Evolutionary conservation across 2,797 vertebrate species (phyloP).

Genomic region (Paguma larvata): DNA sequence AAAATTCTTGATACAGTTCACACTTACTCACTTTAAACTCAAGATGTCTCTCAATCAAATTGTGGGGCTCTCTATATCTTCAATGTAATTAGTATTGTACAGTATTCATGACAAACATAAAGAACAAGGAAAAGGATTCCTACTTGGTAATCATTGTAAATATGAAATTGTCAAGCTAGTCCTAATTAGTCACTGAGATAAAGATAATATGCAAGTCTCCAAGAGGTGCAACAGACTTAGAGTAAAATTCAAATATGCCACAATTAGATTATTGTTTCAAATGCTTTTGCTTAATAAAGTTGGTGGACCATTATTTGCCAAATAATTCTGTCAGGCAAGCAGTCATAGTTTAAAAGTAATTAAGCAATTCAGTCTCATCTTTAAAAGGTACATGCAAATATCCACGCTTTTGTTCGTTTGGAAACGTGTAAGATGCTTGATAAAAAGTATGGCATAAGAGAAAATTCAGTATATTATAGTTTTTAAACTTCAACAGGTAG

Average conservation of each 20-base stretch:
- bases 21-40: slow-evolving; percentile 66
- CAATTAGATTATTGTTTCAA: slow-evolving; percentile 74
- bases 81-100: slow-evolving; percentile 60
- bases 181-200: slow-evolving; percentile 78
- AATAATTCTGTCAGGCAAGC: slow-evolving; percentile 67
- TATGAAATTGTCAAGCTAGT: slow-evolving; percentile 71
- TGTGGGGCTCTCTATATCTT: slow-evolving; percentile 69
- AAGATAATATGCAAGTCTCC: slow-evolving; percentile 61
- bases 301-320: slow-evolving; percentile 74
- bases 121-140: slow-evolving; percentile 71
- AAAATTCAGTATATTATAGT: slow-evolving; percentile 12
- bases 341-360: slow-evolving; percentile 77
- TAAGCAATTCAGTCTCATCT: slow-evolving; percentile 70
- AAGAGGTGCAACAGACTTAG: slow-evolving; percentile 63
- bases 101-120: slow-evolving; percentile 61
- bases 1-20: slow-evolving; percentile 73
- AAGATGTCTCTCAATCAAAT: slow-evolving; percentile 78
- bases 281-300: slow-evolving; percentile 79
- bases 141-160: slow-evolving; percentile 74
- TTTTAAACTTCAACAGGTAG: slow-evolving; percentile 73
- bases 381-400: slow-evolving; percentile 70
- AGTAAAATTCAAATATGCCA: slow-evolving; percentile 60
- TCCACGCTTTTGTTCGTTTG: slow-evolving; percentile 59
- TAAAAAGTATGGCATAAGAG: slow-evolving; percentile 62
- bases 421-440: slow-evolving; percentile 64